These are phyloP conservation scores for Sapajus apella DNA, from an alignment of 2,113 vertebrate species.

Conservation along the genomic window DNA sequence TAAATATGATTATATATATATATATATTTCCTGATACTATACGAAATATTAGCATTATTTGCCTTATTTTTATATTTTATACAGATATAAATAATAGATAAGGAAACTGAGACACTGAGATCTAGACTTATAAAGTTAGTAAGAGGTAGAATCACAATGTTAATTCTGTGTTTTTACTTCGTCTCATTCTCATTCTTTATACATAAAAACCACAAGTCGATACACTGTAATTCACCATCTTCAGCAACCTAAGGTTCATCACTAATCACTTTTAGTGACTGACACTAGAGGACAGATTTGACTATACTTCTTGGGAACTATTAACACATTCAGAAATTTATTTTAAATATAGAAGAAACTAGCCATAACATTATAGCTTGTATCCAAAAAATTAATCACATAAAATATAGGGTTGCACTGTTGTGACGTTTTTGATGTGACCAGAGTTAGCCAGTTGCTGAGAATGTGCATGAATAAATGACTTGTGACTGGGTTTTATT, in stretches of 20 bases:
- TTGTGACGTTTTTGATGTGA: background rate
- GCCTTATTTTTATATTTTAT: background rate
- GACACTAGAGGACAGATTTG: background rate
- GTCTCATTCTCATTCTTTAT: background rate
- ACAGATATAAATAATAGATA: background rate
- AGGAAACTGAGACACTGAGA: background rate
- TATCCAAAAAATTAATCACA: background rate
- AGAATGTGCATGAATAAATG: background rate
- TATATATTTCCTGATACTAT: background rate
- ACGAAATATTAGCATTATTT: background rate
- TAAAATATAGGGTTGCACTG: background rate
- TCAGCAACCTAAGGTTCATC: background rate
- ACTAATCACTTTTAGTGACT: background rate
- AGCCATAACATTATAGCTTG: background rate
- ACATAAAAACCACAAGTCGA: background rate
- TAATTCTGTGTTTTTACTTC: background rate
- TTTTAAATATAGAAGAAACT: background rate
- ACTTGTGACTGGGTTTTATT: background rate
- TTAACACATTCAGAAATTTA: background rate
- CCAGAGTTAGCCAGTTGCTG: background rate
- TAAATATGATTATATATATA: background rate
- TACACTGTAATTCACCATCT: background rate
- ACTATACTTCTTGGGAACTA: background rate
- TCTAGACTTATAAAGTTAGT: background rate
- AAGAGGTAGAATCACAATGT: background rate